Evolutionary conservation across 2,113 vertebrate species (phyloP), one percentile per base, ranked within the genome.

Genomic region (Falco punctatus): DNA sequence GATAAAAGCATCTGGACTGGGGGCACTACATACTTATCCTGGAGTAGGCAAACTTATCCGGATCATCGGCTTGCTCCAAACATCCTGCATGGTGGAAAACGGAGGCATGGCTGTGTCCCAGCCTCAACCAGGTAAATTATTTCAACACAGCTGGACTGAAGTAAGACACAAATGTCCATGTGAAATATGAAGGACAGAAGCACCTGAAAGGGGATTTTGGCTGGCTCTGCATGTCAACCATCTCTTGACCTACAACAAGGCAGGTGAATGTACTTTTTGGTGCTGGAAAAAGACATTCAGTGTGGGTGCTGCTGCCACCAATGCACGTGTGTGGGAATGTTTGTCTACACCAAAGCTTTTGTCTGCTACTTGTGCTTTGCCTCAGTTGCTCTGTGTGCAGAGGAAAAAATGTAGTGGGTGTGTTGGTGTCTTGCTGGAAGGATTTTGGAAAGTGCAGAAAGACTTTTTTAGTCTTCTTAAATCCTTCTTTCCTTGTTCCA

Each of bases 301-400:
- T n/a, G 15, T 23, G 48, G 21, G 19, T 7, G 5, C 32, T 71
- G 18, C n/a, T 89, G 22, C 28, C 24, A 74, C 14, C 35, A 57
- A 26, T 27, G 23, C 4, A 17, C 6, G 7, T 33, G 19, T 44
- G 35, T 0, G 0, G 11, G 17, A 40, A 5, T 20, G 22, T 11
- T 57, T 77, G 46, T 65, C 23, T 69, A 44, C 35, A 64, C 4
- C 35, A 79, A 64, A 59, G 12, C 8, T 48, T 77, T 65, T 23
- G 3, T 40, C 16, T 57, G 23, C 24, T 79, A 49, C 33, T 10
- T 59, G 12, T 21, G 15, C 6, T 69, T 72, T 73, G 38, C 33
- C n/a, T 81, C 82, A 67, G 28, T 52, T 79, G 66, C 11, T 62
- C 38, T 64, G 14, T 62, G 9, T 19, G 12, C 10, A 46, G 17